phyloP scores from a whole-genome alignment of 2,888 invertebrate genomes.

The Agrochola macilenta region DNA sequence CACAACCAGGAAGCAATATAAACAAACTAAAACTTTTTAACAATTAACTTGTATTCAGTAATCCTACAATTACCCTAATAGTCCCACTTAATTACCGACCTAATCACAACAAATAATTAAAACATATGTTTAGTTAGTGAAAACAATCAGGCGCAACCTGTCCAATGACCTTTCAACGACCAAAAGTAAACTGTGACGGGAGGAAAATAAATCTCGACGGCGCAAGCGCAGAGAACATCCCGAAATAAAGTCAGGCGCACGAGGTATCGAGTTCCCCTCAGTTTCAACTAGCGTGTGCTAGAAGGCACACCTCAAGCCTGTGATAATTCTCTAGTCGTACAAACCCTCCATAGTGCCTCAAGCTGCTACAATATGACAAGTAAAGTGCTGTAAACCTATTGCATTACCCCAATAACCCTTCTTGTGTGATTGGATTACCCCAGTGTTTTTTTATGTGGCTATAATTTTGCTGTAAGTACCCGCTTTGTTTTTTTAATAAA shows the following conservation, averaged over 20 bases:
- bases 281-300: conserved; percentile 80
- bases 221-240: conserved; percentile 80
- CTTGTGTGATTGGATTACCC: conserved; percentile 82
- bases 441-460: conserved; percentile 80
- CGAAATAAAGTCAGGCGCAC: conserved; percentile 83
- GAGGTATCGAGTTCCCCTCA: conserved; percentile 86
- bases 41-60: background rate
- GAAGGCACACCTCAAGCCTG: conserved; percentile 78
- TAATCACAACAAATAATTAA: conserved; percentile 32
- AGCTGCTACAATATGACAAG: conserved; percentile 84
- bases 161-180: conserved; percentile 89
- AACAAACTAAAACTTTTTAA: background rate
- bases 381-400: conserved; percentile 76
- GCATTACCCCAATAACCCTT: conserved; percentile 69
- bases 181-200: conserved; percentile 87
- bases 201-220: conserved; percentile 78
- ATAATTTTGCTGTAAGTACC: conserved; percentile 85
- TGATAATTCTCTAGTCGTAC: conserved; percentile 85
- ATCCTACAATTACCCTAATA: background rate
- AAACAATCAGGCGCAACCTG: conserved; percentile 79
- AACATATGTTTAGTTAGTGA: conserved; percentile 42
- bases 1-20: conserved; percentile 3
- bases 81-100: background rate
- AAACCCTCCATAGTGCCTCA: conserved; percentile 72
- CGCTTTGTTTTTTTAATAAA: conserved; percentile 72